These are phyloP conservation scores for Shargacucullia verbasci DNA, from an alignment of 2,888 invertebrate species.

Conservation along the genomic window DNA sequence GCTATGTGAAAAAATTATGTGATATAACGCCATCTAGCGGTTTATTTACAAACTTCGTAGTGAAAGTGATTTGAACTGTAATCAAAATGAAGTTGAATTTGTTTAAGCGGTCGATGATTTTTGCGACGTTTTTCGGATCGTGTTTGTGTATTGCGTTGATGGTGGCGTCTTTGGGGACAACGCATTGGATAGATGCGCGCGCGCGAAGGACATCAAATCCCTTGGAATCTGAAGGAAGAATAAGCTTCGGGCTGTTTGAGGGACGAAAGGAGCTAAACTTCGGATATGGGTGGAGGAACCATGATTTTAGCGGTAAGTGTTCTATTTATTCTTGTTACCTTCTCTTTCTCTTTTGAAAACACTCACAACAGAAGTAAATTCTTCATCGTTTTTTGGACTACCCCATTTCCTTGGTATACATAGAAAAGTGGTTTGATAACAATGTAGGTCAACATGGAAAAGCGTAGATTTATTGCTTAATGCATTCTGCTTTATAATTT, in stretches of 20 bases:
- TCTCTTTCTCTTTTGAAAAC: too few species aligned
- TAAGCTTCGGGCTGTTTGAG: slow-evolving; percentile 96
- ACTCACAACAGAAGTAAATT: too few species aligned
- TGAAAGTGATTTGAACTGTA: slow-evolving; percentile 64
- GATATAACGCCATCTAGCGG: slow-evolving; percentile 80
- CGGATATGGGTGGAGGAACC: slow-evolving; percentile 94
- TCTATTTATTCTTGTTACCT: slow-evolving; percentile 26
- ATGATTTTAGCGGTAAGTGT: slow-evolving; percentile 93
- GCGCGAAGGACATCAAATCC: slow-evolving; percentile 92
- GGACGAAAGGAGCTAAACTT: slow-evolving; percentile 94
- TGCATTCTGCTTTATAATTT: too few species aligned
- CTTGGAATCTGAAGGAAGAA: slow-evolving; percentile 91
- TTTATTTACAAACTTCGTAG: slow-evolving; percentile 64
- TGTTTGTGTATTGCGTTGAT: slow-evolving; percentile 93
- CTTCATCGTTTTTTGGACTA: too few species aligned
- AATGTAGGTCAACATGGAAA: too few species aligned
- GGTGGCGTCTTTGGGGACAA: slow-evolving; percentile 94
- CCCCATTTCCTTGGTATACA: too few species aligned
- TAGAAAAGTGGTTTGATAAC: too few species aligned
- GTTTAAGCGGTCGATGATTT: slow-evolving; percentile 93
- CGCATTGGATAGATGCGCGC: slow-evolving; percentile 94
- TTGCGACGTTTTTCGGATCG: slow-evolving; percentile 94
- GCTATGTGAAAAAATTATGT: slow-evolving; percentile 69
- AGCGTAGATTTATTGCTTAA: too few species aligned
- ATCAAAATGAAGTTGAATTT: slow-evolving; percentile 90